Base-by-base conservation (phyloP, 2,113 vertebrate genomes). In the Stigmatopora nigra region DNA sequence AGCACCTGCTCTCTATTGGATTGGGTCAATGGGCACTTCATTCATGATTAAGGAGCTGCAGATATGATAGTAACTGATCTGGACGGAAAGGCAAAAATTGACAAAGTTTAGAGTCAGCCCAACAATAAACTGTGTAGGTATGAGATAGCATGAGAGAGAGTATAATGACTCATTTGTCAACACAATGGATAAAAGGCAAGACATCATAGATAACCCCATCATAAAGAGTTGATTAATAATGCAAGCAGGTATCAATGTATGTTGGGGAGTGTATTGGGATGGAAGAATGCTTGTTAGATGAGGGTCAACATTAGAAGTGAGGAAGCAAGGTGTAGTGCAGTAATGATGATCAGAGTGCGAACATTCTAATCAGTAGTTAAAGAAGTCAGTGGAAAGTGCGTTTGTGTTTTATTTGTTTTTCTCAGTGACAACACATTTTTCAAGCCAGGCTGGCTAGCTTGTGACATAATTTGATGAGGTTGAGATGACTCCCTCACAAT, bases 11-110 rank as follows among this genome's bases (percentile, higher is more conserved):
- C 76, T 73, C 75, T 74, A 66, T 67, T 77, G 60, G 82, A 82
- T 69, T 71, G 78, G 78, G 70, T 72, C 73, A 75, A 81, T 84
- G 83, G 86, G 87, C 84, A 87, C 78, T 87, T 88, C 86, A 87
- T 87, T 88, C 86, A 87, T 84, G 83, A 88, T 83, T 84, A 80
- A 72, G 72, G 74, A 68, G 81, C 81, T 69, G 82, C 76, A 81
- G 82, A 81, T 85, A 82, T 75, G 77, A 80, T 70, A 70, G 69
- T 82, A 81, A 87, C 84, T 84, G 87, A 87, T 87, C 83, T 81
- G 81, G 79, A 82, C 79, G 61, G 74, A 82, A 84, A 88, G 84
- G 83, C 83, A 88, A 86, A 81, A 82, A 88, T 72, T 70, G 71
- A 56, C 67, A 78, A 89, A 87, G 67, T 68, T 47, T 76, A 12